Conservation (phyloP, 2,113 vertebrate species). For the Tylochromis polylepis region DNA sequence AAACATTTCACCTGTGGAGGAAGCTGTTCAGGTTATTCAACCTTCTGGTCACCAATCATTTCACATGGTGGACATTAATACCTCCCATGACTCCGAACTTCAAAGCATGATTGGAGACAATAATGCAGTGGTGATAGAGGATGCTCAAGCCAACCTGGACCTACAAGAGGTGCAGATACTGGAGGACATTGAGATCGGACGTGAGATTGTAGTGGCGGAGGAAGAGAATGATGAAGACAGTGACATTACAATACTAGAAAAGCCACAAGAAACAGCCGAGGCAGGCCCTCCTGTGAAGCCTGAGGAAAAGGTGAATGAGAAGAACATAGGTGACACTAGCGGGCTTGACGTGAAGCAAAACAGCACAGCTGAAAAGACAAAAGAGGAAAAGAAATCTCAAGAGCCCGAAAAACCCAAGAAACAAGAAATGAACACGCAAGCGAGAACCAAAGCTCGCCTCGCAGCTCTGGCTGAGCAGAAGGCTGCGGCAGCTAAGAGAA, state of each 20-base stretch:
- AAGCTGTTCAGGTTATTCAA: slow-evolving; percentile 32
- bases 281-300: neutral
- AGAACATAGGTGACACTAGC: neutral
- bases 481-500: slow-evolving; percentile 68
- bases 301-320: slow-evolving; percentile 11
- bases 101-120: neutral
- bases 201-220: slow-evolving; percentile 60
- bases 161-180: slow-evolving; percentile 58
- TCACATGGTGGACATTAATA: slow-evolving; percentile 11
- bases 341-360: slow-evolving; percentile 2
- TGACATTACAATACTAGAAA: slow-evolving; percentile 45
- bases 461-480: slow-evolving; percentile 75
- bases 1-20: neutral
- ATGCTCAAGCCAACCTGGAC: slow-evolving; percentile 3
- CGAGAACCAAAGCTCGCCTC: slow-evolving; percentile 75
- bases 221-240: slow-evolving; percentile 47
- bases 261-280: neutral
- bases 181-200: slow-evolving; percentile 68
- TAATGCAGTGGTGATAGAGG: neutral
- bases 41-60: slow-evolving; percentile 30
- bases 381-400: slow-evolving; percentile 3
- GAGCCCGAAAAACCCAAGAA: slow-evolving; percentile 64
- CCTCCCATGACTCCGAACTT: slow-evolving; percentile 1
- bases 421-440: slow-evolving; percentile 79
- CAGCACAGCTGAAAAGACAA: neutral